These are phyloP conservation scores for Gymnothorax javanicus DNA, from an alignment of 2,797 vertebrate genomes.

Conservation along the genomic window DNA sequence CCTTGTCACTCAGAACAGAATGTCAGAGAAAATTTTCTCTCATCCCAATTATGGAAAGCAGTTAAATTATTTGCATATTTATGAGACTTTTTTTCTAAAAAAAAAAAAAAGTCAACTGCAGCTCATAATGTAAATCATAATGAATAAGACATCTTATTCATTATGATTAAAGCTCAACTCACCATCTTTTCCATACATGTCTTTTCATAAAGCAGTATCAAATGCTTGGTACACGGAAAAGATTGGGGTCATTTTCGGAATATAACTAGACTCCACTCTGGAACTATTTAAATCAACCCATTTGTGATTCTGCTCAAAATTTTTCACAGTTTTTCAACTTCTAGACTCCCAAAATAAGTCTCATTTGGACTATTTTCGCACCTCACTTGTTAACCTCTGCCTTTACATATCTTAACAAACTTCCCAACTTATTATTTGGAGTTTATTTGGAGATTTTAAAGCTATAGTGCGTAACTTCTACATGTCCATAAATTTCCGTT, in stretches of 20 bases:
- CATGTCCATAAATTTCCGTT: no score
- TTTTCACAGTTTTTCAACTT: no score
- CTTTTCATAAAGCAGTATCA: neutral
- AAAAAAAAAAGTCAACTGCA: no score
- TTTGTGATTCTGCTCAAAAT: no score
- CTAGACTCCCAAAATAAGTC: no score
- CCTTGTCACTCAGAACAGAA: neutral
- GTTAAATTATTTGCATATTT: slow-evolving; percentile 1
- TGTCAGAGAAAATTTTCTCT: neutral
- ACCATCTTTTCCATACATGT: neutral
- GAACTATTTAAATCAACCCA: neutral
- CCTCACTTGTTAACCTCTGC: neutral
- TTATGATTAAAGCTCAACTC: neutral
- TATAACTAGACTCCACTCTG: no score
- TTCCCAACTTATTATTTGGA: neutral
- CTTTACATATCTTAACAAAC: neutral
- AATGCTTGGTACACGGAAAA: neutral
- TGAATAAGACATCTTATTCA: neutral
- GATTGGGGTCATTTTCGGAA: neutral
- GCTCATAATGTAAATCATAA: neutral
- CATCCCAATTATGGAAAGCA: neutral
- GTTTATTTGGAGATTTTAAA: neutral
- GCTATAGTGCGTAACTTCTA: no score
- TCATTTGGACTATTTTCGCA: neutral
- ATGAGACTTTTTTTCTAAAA: neutral